Percentiles rank a stretch among this genome's conserved stretches.
These are phyloP conservation scores for Emydocephalus ijimae DNA, from an alignment of 2,113 vertebrate species.

Conservation along the genomic window DNA sequence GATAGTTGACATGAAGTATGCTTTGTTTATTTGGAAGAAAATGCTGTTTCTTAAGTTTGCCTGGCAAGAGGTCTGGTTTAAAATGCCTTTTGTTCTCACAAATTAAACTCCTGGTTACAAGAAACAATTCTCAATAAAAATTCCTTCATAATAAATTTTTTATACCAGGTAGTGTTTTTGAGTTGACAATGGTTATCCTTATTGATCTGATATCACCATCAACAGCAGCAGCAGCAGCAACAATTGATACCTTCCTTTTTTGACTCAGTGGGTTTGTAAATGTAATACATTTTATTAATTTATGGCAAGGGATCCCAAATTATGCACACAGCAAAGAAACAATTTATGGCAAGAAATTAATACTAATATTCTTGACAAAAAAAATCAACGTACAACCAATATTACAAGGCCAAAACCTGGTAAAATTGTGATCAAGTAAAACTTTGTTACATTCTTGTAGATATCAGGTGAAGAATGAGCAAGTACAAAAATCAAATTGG, in stretches of 20 bases:
- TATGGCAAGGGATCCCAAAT: background rate
- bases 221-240: background rate
- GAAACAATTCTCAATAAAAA: background rate
- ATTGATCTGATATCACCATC: background rate
- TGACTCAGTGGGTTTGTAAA: background rate
- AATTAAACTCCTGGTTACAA: background rate
- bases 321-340: background rate
- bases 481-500: background rate
- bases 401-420: background rate
- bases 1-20: background rate
- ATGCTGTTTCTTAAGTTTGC: background rate
- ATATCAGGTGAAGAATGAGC: background rate
- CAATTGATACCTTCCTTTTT: background rate
- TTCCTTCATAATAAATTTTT: background rate
- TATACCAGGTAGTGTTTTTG: background rate
- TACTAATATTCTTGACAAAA: background rate
- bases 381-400: background rate
- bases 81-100: background rate
- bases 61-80: background rate
- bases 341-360: background rate
- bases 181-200: background rate
- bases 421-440: background rate
- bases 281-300: background rate
- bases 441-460: background rate
- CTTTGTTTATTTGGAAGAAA: background rate